Evolutionary conservation across 2,113 vertebrate genomes (phyloP).

Genomic region (Arizona elegans): DNA sequence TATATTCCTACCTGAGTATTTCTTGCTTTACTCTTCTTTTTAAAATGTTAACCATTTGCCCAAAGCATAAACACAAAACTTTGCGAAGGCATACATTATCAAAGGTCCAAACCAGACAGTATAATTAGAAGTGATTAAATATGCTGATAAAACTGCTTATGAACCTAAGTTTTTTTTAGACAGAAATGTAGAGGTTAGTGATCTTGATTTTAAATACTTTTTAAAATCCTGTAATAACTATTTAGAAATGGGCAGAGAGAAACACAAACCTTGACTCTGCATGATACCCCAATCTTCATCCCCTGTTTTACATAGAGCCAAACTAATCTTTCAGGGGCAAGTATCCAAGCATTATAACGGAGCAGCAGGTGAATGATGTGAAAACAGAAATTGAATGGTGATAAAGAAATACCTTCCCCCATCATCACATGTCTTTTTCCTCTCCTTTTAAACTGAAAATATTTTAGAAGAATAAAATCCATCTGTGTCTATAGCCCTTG

Average conservation of each 20-base stretch:
- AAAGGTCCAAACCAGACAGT: background rate
- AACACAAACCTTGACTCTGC: background rate
- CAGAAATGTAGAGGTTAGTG: background rate
- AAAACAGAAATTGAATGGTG: background rate
- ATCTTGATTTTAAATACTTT: background rate
- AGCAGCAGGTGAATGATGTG: background rate
- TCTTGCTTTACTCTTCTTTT: no score
- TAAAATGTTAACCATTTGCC: no score
- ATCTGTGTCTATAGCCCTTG: background rate
- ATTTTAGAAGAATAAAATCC: background rate
- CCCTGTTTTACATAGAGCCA: background rate
- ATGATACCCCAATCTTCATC: background rate
- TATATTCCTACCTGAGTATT: no score
- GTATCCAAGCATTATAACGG: background rate
- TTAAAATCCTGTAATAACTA: background rate
- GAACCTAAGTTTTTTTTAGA: background rate
- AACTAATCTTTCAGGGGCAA: background rate
- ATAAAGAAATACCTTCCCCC: background rate
- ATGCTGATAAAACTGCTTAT: background rate
- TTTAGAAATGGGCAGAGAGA: background rate
- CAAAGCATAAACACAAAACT: no score
- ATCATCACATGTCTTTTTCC: background rate
- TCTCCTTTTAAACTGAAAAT: background rate
- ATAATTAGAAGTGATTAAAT: background rate
- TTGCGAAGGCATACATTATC: no score